phyloP scores from a whole-genome alignment of 64 coral and sea anemone species.

The Astreopora myriophthalma region DNA sequence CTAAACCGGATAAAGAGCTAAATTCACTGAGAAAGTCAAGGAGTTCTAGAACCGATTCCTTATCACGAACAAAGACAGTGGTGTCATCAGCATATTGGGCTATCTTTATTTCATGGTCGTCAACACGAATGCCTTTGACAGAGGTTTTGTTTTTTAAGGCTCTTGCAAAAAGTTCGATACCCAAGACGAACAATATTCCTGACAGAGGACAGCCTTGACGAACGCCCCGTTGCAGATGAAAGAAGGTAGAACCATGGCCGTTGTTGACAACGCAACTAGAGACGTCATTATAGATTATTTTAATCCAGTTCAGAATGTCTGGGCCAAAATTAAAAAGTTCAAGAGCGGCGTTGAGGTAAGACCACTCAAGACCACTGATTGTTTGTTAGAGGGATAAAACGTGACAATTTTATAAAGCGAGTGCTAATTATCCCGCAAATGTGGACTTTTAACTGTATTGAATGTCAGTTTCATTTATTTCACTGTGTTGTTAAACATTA shows the following conservation, averaged over 20 bases:
- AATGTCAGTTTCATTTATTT: too few species aligned
- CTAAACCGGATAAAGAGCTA: background rate
- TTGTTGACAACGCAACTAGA: conserved; percentile 43
- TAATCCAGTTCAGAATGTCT: conserved; percentile 39
- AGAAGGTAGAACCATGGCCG: background rate
- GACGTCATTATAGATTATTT: background rate
- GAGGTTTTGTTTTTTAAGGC: background rate
- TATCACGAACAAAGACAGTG: conserved; percentile 1
- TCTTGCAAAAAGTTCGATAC: conserved; percentile 25
- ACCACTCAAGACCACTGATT: too few species aligned
- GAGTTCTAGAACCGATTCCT: background rate
- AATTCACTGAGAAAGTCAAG: background rate
- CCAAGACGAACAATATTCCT: conserved; percentile 13
- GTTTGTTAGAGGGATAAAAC: too few species aligned
- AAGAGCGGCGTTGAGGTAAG: conserved; percentile 5
- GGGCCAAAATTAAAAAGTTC: conserved; percentile 19
- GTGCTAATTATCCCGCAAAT: too few species aligned
- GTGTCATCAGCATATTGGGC: conserved; percentile 1
- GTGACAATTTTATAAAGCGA: too few species aligned
- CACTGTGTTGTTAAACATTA: too few species aligned
- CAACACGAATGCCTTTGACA: conserved; percentile 13
- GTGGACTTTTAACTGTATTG: too few species aligned
- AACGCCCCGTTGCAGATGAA: background rate
- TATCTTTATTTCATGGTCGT: background rate
- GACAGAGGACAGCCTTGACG: conserved; percentile 41